Conservation (phyloP, 2,113 vertebrate species). For the Caracal caracal region DNA sequence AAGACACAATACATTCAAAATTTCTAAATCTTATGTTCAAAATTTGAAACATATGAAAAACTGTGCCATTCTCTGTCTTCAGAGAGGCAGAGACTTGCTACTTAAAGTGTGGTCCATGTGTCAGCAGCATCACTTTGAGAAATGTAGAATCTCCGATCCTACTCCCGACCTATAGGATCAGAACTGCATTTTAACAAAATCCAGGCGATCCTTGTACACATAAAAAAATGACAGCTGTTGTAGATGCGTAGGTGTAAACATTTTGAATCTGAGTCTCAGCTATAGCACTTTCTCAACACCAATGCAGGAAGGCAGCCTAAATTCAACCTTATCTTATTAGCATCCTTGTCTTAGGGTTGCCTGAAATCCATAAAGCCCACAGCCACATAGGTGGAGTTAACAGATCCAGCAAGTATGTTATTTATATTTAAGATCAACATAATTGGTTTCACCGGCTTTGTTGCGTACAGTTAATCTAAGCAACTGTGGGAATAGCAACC, state of each 20-base stretch:
- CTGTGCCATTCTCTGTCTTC: neutral
- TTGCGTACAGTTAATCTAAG: neutral
- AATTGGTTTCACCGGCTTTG: neutral
- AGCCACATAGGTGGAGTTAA: no score
- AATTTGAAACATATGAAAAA: neutral
- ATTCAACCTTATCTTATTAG: neutral
- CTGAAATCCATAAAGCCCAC: neutral
- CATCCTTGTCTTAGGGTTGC: neutral
- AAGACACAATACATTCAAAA: neutral
- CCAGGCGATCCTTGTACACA: neutral
- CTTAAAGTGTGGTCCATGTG: neutral
- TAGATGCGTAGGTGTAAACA: neutral
- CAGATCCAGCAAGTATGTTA: neutral
- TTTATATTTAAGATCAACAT: neutral
- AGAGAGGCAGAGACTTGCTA: neutral
- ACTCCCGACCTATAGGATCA: neutral
- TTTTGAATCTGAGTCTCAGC: neutral
- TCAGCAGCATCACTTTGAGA: neutral
- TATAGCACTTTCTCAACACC: neutral
- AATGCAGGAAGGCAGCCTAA: neutral
- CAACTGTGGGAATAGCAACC: neutral
- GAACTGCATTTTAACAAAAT: neutral
- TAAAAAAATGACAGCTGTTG: neutral
- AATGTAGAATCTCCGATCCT: neutral
- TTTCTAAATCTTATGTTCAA: neutral